These are phyloP conservation scores for Mycalesis mineus DNA, from an alignment of 2,888 invertebrate genomes.

Conservation along the genomic window DNA sequence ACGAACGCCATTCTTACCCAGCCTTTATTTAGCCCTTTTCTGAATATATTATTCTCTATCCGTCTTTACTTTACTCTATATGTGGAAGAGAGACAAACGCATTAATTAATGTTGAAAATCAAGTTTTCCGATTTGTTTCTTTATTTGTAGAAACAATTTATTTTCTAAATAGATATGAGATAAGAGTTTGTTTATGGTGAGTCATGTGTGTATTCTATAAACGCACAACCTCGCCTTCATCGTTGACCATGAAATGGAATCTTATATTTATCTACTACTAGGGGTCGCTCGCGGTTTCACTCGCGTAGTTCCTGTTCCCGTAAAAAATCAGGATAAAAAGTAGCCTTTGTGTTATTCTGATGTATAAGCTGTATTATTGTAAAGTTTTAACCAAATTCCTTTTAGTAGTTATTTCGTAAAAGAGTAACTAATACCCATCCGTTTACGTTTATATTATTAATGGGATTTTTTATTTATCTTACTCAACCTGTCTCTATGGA, in stretches of 20 bases:
- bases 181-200: conserved; percentile 39
- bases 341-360: too few species aligned
- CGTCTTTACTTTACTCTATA: neutral
- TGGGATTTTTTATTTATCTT: too few species aligned
- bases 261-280: too few species aligned
- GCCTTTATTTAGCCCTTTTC: conserved; percentile 29
- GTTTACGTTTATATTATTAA: too few species aligned
- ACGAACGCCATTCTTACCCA: conserved; percentile 39
- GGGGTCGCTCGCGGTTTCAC: too few species aligned
- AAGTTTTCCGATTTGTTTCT: conserved; percentile 26
- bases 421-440: too few species aligned
- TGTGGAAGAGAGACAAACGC: conserved; percentile 14
- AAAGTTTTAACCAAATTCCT: too few species aligned
- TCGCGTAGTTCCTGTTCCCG: too few species aligned
- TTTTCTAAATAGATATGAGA: conserved; percentile 43
- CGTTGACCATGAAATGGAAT: neutral
- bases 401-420: too few species aligned
- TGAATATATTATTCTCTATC: conserved; percentile 4
- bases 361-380: too few species aligned
- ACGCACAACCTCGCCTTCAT: neutral
- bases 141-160: conserved; percentile 30
- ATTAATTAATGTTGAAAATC: conserved; percentile 20
- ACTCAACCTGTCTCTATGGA: too few species aligned
- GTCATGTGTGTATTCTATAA: conserved; percentile 17
- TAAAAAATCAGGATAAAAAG: too few species aligned